Base-by-base conservation (phyloP, 2,797 vertebrate species). In the Coendou prehensilis region DNA sequence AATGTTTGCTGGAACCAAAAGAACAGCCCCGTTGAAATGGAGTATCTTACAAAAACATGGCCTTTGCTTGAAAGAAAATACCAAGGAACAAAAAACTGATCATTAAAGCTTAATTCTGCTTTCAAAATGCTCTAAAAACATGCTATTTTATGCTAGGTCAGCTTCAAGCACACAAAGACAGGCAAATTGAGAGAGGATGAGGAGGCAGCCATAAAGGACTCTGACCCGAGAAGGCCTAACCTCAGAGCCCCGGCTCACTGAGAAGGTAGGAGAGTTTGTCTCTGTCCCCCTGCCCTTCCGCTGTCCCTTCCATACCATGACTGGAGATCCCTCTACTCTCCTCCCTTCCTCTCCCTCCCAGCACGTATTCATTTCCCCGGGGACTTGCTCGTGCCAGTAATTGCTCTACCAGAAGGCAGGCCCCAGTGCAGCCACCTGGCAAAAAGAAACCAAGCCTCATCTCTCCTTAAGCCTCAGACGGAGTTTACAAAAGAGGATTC, bases 101-200 rank as follows among this genome's bases (percentile, higher is more conserved):
- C 88, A 89, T 95, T 97, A 97, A 97, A 98, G 59, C 85, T 87
- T 90, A 81, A 73, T 67, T 93, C 92, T 80, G 76, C 93, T 97
- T 96, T 96, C 78, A 84, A 83, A 95, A 64, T 94, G 88, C 78
- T 79, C n/a, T 37, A 47, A 83, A 92, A 63, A 61, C 79, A 2
- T 96, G 83, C 96, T 96, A 73, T 94, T 97, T 95, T 86, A 82
- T 94, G 75, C 83, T 82, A 87, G 63, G 26, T 81, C 64, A n/a
- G 57, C 89, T 84, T 81, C 88, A 82, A 10, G 33, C 18, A 18
- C 85, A 57, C 83, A 82, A 26, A 96, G 79, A 52, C 37, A 92
- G 79, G 76, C 85, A 73, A 81, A 50, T 6, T 26, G 76, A 75
- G 47, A 79, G 17, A 79, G 56, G 69, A 14, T 22, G 71, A 76